These are phyloP conservation scores for Nothocercus nigrocapillus DNA, from an alignment of 2,113 vertebrate genomes.

Conservation along the genomic window DNA sequence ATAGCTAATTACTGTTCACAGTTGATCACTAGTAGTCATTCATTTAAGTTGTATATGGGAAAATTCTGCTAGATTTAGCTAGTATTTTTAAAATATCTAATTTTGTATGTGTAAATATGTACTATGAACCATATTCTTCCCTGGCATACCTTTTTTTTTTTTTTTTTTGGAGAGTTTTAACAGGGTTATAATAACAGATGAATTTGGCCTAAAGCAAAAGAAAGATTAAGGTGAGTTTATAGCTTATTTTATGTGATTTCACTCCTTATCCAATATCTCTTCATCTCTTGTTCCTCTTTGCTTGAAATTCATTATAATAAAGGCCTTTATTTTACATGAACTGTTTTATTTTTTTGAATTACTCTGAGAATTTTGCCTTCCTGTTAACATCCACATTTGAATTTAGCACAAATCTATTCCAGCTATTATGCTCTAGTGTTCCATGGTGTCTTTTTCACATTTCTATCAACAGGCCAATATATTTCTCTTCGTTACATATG, in stretches of 20 bases:
- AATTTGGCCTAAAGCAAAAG: neutral
- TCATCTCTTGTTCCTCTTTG: neutral
- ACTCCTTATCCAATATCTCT: neutral
- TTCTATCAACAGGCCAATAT: neutral
- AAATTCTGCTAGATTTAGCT: neutral
- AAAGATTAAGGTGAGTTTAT: neutral
- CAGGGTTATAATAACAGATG: neutral
- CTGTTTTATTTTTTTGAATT: neutral
- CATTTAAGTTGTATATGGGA: neutral
- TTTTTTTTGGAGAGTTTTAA: neutral
- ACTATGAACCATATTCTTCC: neutral
- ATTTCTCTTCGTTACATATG: neutral
- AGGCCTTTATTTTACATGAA: neutral
- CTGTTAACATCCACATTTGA: neutral
- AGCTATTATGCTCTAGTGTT: neutral
- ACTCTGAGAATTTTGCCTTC: neutral
- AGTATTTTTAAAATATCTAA: neutral
- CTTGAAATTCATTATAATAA: neutral
- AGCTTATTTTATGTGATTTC: neutral
- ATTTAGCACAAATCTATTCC: neutral
- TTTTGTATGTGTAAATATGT: neutral
- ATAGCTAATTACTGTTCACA: neutral
- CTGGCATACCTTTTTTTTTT: neutral
- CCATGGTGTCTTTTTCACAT: neutral
- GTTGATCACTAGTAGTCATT: neutral